Evolutionary conservation across 2,888 invertebrate genomes (phyloP).

Genomic region (Tortrix viridana): DNA sequence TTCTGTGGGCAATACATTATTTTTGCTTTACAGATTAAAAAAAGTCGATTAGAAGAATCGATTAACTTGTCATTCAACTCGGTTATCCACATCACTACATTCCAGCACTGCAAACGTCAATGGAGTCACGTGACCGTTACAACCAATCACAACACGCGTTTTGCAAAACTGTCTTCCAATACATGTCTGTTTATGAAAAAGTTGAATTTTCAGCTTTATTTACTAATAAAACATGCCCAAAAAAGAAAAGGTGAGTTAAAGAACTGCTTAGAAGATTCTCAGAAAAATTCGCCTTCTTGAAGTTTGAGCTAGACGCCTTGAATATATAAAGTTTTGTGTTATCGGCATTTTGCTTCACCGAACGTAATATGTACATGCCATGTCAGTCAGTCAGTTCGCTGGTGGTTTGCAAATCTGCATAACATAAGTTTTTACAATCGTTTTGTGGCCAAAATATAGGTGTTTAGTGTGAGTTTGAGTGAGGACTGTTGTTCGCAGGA

Average conservation of each 20-base stretch:
- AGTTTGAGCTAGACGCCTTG: slow-evolving; percentile 32
- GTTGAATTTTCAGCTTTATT: slow-evolving; percentile 63
- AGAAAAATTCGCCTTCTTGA: slow-evolving; percentile 29
- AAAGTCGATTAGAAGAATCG: slow-evolving; percentile 24
- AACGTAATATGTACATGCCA: slow-evolving; percentile 61
- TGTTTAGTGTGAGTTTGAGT: slow-evolving; percentile 70
- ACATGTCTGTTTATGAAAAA: slow-evolving; percentile 61
- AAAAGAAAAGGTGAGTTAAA: slow-evolving; percentile 67
- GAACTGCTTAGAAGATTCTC: slow-evolving; percentile 41
- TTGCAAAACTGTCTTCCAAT: slow-evolving; percentile 35
- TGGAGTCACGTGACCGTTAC: slow-evolving; percentile 60
- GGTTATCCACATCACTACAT: slow-evolving; percentile 39
- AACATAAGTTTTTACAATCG: slow-evolving; percentile 70
- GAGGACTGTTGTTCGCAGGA: slow-evolving; percentile 74
- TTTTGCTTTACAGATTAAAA: neutral
- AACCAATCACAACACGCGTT: slow-evolving; percentile 52
- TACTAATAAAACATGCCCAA: slow-evolving; percentile 64
- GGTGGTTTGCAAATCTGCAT: slow-evolving; percentile 73
- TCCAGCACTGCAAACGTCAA: slow-evolving; percentile 62
- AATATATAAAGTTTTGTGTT: slow-evolving; percentile 52
- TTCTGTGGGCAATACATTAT: too few relatives aligned
- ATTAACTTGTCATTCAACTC: slow-evolving; percentile 8
- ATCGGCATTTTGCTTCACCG: slow-evolving; percentile 66
- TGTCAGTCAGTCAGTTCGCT: slow-evolving; percentile 73
- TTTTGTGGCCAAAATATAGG: slow-evolving; percentile 63